Conservation (phyloP, 2,113 vertebrate species). For the Illadopsis cleaveri region DNA sequence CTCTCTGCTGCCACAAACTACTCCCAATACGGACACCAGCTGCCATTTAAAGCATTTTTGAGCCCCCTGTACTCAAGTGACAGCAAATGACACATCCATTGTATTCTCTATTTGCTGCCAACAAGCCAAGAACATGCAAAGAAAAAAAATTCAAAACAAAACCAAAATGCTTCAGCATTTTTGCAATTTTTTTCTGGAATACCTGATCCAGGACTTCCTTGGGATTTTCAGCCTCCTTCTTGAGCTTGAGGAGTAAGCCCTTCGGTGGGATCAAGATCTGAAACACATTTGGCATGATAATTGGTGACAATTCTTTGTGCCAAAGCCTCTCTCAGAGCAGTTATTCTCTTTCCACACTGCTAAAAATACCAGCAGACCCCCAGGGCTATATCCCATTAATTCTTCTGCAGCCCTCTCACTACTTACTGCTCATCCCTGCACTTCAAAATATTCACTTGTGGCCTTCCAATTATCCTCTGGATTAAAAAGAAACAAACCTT, state of each 20-base stretch:
- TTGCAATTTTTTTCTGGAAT: not conserved
- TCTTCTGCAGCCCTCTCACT: not conserved
- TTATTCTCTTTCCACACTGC: not conserved
- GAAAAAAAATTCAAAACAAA: not conserved
- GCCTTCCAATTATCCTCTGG: not conserved
- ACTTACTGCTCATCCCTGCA: not conserved
- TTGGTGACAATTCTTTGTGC: not conserved
- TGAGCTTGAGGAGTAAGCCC: conserved; percentile 90
- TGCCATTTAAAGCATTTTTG: not conserved
- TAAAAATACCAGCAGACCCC: not conserved
- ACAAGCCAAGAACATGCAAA: not conserved
- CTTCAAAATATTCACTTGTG: not conserved
- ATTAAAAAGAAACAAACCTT: not conserved
- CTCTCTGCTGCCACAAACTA: not conserved
- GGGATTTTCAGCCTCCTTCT: conserved; percentile 93
- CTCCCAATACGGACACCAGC: rapidly evolving
- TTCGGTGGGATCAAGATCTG: conserved; percentile 96
- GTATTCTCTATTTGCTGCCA: not conserved
- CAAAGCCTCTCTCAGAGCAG: not conserved
- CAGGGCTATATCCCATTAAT: not conserved
- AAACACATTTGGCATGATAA: not conserved
- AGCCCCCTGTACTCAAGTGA: not conserved
- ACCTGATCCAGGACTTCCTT: conserved; percentile 98
- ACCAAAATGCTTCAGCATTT: not conserved
- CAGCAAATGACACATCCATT: not conserved